These are phyloP conservation scores for Choristoneura fumiferana DNA, from an alignment of 1,140 invertebrate species.

Conservation along the genomic window DNA sequence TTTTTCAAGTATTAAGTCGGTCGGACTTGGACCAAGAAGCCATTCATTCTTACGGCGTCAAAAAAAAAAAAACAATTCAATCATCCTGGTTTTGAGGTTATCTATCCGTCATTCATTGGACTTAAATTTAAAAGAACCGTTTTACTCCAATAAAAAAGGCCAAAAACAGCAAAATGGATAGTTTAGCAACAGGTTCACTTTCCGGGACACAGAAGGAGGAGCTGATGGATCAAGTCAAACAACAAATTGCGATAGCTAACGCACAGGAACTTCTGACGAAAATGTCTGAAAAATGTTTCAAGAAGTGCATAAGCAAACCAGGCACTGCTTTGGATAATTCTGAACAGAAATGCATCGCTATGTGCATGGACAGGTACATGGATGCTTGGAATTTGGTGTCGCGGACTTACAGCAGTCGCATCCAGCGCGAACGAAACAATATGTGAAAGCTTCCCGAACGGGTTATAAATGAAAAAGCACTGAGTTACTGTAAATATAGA, in stretches of 20 bases:
- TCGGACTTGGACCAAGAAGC: too few relatives aligned
- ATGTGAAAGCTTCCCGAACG: conserved; percentile 52
- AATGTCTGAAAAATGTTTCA: conserved; percentile 98
- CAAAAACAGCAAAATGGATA: conserved; percentile 51
- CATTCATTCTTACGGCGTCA: too few relatives aligned
- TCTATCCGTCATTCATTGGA: conserved; percentile 10
- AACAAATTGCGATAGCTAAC: conserved; percentile 96
- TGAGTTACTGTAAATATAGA: conserved; percentile 68
- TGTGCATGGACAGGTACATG: conserved; percentile 99
- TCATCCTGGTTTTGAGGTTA: conserved; percentile 27
- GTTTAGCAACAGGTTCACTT: conserved; percentile 69
- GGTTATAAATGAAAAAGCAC: conserved; percentile 30
- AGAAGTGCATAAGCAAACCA: conserved; percentile 95
- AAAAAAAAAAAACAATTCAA: background rate
- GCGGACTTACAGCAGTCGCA: conserved; percentile 88
- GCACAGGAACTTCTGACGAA: conserved; percentile 96
- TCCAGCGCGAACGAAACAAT: conserved; percentile 86
- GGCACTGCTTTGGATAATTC: conserved; percentile 93
- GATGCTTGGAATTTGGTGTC: conserved; percentile 96
- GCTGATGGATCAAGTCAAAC: conserved; percentile 96
- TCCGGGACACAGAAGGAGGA: conserved; percentile 90
- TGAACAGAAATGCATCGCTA: conserved; percentile 98
- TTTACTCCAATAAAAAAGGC: conserved; percentile 9
- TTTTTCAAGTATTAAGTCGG: too few relatives aligned
- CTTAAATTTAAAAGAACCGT: background rate